A percentile compares a stretch with the other conserved stretches of the same genome.
phyloP scores from a whole-genome alignment of 2,888 invertebrate genomes.

The Cerastis leucographa region DNA sequence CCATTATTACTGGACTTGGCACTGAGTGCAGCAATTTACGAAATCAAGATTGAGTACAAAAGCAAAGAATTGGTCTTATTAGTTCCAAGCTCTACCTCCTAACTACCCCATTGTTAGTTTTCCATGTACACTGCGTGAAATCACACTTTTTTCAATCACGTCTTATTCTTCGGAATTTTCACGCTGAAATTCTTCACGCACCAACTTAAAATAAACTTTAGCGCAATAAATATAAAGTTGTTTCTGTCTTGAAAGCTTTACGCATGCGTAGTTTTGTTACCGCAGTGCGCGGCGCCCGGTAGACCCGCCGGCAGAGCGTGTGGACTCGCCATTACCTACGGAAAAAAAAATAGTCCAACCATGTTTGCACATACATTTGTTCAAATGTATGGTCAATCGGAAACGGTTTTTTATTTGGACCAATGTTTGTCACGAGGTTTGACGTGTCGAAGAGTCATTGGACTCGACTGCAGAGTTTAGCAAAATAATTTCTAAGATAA shows the following conservation, averaged over 20 bases:
- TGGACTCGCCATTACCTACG: slow-evolving; percentile 82
- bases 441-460: slow-evolving; percentile 66
- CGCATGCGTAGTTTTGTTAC: slow-evolving; percentile 88
- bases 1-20: neutral
- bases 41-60: slow-evolving; percentile 16
- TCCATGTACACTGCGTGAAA: slow-evolving; percentile 60
- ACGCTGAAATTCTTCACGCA: slow-evolving; percentile 70
- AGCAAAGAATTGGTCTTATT: slow-evolving; percentile 29
- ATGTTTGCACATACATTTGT: slow-evolving; percentile 76
- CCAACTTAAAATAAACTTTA: slow-evolving; percentile 67
- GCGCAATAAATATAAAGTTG: slow-evolving; percentile 65
- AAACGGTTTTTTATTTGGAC: slow-evolving; percentile 64
- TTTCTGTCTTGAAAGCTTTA: slow-evolving; percentile 69
- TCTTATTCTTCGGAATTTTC: slow-evolving; percentile 73
- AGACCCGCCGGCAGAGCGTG: slow-evolving; percentile 84
- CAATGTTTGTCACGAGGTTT: slow-evolving; percentile 68
- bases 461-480: slow-evolving; percentile 60
- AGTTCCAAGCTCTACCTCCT: slow-evolving; percentile 7
- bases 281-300: slow-evolving; percentile 90
- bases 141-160: slow-evolving; percentile 77
- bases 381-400: slow-evolving; percentile 69
- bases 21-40: neutral
- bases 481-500: slow-evolving; percentile 42
- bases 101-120: slow-evolving; percentile 30
- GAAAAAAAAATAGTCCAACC: slow-evolving; percentile 71